Conservation (phyloP, 2,888 invertebrate species). For the Agonopterix subpropinquella region DNA sequence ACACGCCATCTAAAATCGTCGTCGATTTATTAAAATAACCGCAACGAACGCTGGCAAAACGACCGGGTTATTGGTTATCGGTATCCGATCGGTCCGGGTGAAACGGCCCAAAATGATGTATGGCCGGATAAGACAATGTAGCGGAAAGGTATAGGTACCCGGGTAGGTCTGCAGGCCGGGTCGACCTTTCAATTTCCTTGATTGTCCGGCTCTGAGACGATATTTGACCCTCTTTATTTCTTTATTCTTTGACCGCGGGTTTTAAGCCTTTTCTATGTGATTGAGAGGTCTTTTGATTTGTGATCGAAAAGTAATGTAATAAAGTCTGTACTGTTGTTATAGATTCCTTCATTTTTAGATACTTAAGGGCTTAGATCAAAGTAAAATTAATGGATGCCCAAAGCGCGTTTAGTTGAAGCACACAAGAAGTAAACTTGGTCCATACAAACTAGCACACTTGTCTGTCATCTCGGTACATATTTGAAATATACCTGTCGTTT, state of each 20-base stretch:
- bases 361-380: no score
- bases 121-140: conserved; percentile 31
- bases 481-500: no score
- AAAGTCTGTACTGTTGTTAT: no score
- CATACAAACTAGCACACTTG: no score
- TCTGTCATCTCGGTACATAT: no score
- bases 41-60: conserved; percentile 20
- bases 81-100: conserved; percentile 25
- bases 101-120: conserved; percentile 48
- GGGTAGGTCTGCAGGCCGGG: conserved; percentile 33
- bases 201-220: conserved; percentile 32
- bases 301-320: no score
- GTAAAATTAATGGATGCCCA: no score
- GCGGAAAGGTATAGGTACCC: conserved; percentile 29
- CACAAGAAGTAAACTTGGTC: no score
- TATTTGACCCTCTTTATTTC: conserved; percentile 34
- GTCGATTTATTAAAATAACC: conserved; percentile 47
- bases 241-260: conserved; percentile 19
- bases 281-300: no score
- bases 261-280: no score
- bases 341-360: no score
- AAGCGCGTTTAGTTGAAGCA: no score
- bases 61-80: conserved; percentile 31
- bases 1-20: conserved; percentile 17
- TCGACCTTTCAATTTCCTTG: conserved; percentile 67